phyloP scores from a whole-genome alignment of 2,888 invertebrate species.

The Dryobota labecula region DNA sequence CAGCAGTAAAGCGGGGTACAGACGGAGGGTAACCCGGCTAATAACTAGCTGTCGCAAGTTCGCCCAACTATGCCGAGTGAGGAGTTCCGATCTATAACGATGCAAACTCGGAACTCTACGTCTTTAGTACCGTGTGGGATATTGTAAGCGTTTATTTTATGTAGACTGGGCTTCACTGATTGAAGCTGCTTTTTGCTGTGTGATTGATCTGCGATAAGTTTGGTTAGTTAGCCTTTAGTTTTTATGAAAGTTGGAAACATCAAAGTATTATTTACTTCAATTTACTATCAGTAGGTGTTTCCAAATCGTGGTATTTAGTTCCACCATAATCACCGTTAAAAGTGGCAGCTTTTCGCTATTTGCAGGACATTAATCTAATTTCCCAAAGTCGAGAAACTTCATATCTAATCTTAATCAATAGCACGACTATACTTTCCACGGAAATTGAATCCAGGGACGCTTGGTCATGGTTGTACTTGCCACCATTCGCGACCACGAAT shows the following conservation, averaged over 20 bases:
- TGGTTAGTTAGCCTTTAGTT: background rate
- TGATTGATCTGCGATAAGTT: background rate
- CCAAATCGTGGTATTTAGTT: background rate
- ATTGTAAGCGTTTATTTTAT: conserved; percentile 25
- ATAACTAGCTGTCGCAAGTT: conserved; percentile 50
- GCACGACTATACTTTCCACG: conserved; percentile 4
- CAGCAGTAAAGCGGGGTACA: conserved; percentile 14
- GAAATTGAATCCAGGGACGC: background rate
- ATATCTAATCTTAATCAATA: conserved; percentile 5
- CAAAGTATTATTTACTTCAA: background rate
- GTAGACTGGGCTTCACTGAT: background rate
- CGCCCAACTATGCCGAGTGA: conserved; percentile 31
- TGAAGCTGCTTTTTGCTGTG: background rate
- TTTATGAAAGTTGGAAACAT: background rate
- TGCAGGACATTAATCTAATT: background rate
- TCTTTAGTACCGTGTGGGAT: conserved; percentile 31
- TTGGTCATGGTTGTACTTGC: background rate
- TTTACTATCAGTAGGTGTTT: background rate
- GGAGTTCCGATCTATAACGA: conserved; percentile 33
- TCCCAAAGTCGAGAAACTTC: background rate
- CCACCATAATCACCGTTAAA: background rate
- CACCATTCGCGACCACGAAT: background rate
- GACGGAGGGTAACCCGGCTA: conserved; percentile 19
- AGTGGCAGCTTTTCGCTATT: background rate
- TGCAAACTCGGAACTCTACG: conserved; percentile 35